phyloP scores from a whole-genome alignment of 2,797 vertebrate genomes.

The Lepidocolaptes lacrymiger region DNA sequence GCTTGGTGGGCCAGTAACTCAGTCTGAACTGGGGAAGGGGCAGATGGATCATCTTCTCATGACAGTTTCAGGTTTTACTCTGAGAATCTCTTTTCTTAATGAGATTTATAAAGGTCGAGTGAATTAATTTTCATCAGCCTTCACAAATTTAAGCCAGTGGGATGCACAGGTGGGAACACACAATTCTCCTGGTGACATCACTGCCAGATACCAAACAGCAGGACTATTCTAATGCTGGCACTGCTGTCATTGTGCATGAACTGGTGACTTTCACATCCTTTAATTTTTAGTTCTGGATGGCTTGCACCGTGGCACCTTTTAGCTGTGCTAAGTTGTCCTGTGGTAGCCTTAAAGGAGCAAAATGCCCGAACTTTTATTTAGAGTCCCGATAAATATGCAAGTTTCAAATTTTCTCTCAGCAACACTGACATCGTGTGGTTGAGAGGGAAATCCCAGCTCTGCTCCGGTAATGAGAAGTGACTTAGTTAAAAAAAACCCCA shows the following conservation, averaged over 20 bases:
- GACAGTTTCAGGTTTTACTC: background rate
- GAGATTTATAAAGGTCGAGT: background rate
- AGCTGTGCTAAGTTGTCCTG: rapidly evolving
- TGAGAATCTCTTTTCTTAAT: background rate
- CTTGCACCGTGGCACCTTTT: background rate
- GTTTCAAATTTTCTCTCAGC: background rate
- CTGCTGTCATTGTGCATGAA: rapidly evolving
- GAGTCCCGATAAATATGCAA: background rate
- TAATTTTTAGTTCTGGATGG: background rate
- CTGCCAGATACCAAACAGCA: background rate
- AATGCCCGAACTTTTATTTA: background rate
- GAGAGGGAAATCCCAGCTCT: background rate
- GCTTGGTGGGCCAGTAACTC: background rate
- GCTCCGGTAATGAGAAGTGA: too few relatives aligned
- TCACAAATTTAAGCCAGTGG: background rate
- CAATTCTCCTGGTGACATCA: background rate
- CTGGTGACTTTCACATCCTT: rapidly evolving
- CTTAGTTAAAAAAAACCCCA: rapidly evolving
- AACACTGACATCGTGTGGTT: conserved; percentile 62
- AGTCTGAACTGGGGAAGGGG: background rate
- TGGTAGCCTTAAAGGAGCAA: background rate
- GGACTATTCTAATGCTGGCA: rapidly evolving
- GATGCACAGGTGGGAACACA: background rate
- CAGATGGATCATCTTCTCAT: background rate
- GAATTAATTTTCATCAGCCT: background rate